Base-by-base conservation (phyloP, 2,888 invertebrate species). In the Callimorpha dominula region DNA sequence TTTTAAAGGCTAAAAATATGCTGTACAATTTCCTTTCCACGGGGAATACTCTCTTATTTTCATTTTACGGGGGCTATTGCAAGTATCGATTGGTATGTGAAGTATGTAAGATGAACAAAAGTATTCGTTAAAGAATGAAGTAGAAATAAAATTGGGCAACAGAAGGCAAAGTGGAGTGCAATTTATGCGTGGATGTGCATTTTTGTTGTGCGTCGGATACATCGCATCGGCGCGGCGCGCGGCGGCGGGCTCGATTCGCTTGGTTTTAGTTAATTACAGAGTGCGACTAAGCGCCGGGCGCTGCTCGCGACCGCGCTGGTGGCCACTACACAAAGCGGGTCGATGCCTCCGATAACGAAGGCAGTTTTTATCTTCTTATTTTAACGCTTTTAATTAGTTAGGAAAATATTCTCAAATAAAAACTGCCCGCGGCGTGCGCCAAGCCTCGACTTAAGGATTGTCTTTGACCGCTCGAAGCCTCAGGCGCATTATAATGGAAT, bases 381-480 rank as follows among this genome's bases (percentile, higher is more conserved):
- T 94, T 90, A 91, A 94, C 94, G 94, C 93, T 94, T 95, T 95
- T 95, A 95, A 95, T 95, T 95, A 95, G 95, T 95, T 94, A 95
- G 95, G 95, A 95, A 95, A 95, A 95, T 95, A 95, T 95, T 93
- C 93, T 94, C 93, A 94, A 95, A 94, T 92, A 94, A 94, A 94
- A 93, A 91, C 88, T 88, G 92, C 93, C 93, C 88, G 87, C 86
- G 88, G 93, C 91, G 83, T 85, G 85, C 87, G 87, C 88, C 88
- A 86, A 87, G 84, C 84, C 87, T 87, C 86, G 89, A 88, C 87
- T 88, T 88, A 88, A 89, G 91, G 89, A 92, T 92, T 93, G 94
- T 93, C 93, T 93, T 89, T 92, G 92, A 89, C 88, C 91, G 89
- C 82, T 85, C 86, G 80, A 80, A 82, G 93, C 94, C 93, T 81